Evolutionary conservation across 2,888 invertebrate genomes (phyloP).

Genomic region (Drosophila meridionalis): DNA sequence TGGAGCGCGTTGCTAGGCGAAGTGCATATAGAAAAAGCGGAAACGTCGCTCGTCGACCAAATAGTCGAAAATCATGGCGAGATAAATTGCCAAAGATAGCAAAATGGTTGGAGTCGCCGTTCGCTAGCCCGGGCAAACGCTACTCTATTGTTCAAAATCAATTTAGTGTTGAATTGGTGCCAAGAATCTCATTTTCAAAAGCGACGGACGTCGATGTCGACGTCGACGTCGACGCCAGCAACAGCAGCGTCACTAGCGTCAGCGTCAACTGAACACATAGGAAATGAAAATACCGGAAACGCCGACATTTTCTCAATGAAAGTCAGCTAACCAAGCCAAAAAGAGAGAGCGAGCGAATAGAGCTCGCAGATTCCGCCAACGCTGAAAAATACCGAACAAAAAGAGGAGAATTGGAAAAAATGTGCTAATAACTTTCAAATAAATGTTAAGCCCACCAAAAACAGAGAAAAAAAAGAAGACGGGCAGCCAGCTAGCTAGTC

Average conservation of each 20-base stretch:
- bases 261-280: conserved; percentile 52
- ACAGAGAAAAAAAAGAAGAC: conserved; percentile 3
- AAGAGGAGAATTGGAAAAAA: conserved; percentile 44
- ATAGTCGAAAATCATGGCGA: conserved; percentile 68
- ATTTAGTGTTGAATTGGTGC: conserved; percentile 84
- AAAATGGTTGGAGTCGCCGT: conserved; percentile 54
- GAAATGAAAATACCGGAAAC: conserved; percentile 60
- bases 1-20: conserved; percentile 11
- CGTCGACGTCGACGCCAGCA: conserved; percentile 8
- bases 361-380: conserved; percentile 18
- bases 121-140: conserved; percentile 18
- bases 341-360: conserved; percentile 11
- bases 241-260: conserved; percentile 5
- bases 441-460: conserved; percentile 47
- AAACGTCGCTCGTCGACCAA: conserved; percentile 54
- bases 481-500: conserved; percentile 28
- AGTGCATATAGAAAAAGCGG: conserved; percentile 41
- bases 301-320: conserved; percentile 54
- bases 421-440: conserved; percentile 64
- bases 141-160: conserved; percentile 82
- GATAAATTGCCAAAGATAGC: conserved; percentile 76
- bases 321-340: conserved; percentile 50
- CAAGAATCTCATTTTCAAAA: conserved; percentile 83
- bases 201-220: conserved; percentile 26
- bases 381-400: not conserved